phyloP scores from a whole-genome alignment of 2,113 vertebrate species.

The Leiothrix lutea region DNA sequence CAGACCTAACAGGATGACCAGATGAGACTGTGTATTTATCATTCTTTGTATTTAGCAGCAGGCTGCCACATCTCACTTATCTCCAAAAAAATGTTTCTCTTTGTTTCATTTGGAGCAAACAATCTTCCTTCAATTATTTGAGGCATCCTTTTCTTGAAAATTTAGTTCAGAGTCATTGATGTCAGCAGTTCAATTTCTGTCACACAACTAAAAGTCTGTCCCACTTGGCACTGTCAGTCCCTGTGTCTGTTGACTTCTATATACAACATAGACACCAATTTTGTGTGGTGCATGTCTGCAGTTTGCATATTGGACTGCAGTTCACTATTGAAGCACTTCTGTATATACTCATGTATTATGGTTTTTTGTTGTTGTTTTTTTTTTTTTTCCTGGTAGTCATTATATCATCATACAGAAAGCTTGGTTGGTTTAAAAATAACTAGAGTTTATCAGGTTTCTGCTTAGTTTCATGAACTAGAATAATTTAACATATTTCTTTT shows the following conservation, averaged over 20 bases:
- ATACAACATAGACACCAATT: background rate
- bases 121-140: background rate
- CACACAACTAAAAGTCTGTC: background rate
- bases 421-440: background rate
- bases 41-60: background rate
- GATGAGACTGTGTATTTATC: background rate
- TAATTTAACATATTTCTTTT: background rate
- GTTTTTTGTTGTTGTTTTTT: too few species aligned
- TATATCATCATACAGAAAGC: background rate
- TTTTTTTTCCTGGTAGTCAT: background rate
- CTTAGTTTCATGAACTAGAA: background rate
- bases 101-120: background rate
- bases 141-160: background rate
- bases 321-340: background rate
- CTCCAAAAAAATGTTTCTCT: background rate
- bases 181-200: background rate
- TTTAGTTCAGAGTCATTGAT: background rate
- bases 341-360: rapidly evolving
- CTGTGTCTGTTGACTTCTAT: background rate
- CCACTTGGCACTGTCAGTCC: background rate
- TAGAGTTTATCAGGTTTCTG: background rate
- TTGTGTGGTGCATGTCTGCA: background rate
- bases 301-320: background rate
- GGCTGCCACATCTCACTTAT: background rate
- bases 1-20: background rate